Evolutionary conservation across 2,888 invertebrate genomes (phyloP).

Genomic region (Phyllotreta striolata): DNA sequence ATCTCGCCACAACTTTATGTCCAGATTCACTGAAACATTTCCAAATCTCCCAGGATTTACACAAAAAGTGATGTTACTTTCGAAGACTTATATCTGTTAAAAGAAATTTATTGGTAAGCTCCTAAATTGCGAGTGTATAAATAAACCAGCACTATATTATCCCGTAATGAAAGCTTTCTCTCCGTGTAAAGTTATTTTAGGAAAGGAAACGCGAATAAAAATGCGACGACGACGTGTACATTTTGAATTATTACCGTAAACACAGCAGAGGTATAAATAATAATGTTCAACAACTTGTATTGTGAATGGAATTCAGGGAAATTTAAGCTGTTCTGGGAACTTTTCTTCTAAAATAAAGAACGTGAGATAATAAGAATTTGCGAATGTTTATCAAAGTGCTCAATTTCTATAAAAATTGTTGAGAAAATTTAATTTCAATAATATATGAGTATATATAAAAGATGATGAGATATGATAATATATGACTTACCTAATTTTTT

Average conservation of each 20-base stretch:
- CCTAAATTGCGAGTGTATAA: background rate
- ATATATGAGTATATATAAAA: too few species aligned
- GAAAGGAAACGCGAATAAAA: conserved; percentile 5
- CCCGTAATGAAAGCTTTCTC: background rate
- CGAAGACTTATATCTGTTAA: background rate
- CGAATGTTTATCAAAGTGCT: conserved; percentile 1
- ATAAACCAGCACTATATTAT: background rate
- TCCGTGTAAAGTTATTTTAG: conserved; percentile 4
- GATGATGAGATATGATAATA: too few species aligned
- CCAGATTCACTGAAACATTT: conserved; percentile 8
- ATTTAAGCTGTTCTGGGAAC: conserved; percentile 16
- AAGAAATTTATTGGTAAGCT: too few species aligned
- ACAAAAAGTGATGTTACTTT: background rate
- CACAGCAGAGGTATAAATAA: conserved; percentile 19
- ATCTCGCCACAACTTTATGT: conserved; percentile 21
- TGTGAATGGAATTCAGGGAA: conserved; percentile 17
- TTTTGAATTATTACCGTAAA: conserved; percentile 23
- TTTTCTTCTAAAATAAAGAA: conserved; percentile 13
- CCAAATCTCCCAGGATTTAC: background rate
- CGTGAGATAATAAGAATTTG: conserved; percentile 23
- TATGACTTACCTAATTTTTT: too few species aligned
- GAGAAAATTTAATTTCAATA: too few species aligned
- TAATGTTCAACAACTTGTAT: conserved; percentile 26
- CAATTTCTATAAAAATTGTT: too few species aligned
- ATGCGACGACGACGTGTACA: conserved; percentile 4